Conservation (phyloP, 1,140 invertebrate genomes). For the Caenorhabditis latens region DNA sequence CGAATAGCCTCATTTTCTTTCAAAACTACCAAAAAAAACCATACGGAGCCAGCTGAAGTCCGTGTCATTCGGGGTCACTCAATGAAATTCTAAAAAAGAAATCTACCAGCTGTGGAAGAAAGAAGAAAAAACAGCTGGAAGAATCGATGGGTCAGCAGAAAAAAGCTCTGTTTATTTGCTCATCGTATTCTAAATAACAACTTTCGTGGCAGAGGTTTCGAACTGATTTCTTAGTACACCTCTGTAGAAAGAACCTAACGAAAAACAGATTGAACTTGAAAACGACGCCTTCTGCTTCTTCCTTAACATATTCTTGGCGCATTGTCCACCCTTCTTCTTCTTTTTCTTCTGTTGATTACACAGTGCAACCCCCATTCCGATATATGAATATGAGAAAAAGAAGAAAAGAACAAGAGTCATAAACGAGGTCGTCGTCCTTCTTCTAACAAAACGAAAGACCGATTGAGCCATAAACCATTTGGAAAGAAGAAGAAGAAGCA, state of each 20-base stretch:
- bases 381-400: constrained; percentile 4
- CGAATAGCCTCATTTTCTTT: neutral
- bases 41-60: neutral
- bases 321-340: neutral
- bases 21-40: neutral
- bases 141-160: neutral
- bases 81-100: too few species aligned
- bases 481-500: neutral
- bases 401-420: constrained; percentile 41
- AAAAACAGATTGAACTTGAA: neutral
- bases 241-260: too few species aligned
- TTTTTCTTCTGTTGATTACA: neutral
- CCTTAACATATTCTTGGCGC: neutral
- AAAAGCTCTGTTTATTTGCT: too few species aligned
- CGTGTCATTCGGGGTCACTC: neutral
- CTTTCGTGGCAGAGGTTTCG: too few species aligned
- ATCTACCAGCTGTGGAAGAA: neutral
- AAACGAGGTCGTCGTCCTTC: neutral
- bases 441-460: neutral
- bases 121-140: neutral
- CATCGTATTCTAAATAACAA: too few species aligned
- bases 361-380: neutral
- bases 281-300: neutral
- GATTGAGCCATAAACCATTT: constrained; percentile 48
- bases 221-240: too few species aligned